These are phyloP conservation scores for Osmoderma eremita DNA, from an alignment of 2,888 invertebrate genomes.

Conservation along the genomic window DNA sequence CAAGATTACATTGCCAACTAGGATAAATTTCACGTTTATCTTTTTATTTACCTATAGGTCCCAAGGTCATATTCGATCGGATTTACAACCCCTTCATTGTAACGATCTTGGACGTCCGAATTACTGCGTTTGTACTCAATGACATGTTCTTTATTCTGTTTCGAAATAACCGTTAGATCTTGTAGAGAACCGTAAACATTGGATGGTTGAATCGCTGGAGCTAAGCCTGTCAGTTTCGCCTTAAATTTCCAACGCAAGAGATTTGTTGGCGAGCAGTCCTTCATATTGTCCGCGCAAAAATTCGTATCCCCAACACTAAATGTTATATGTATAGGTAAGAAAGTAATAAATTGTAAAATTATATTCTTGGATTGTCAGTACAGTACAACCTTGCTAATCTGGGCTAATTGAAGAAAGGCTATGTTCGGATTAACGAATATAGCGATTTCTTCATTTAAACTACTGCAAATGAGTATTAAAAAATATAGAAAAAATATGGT, in stretches of 20 bases:
- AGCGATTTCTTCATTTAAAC: no score
- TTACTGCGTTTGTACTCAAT: conserved; percentile 14
- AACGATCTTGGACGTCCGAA: conserved; percentile 31
- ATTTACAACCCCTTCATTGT: conserved; percentile 8
- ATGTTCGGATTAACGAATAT: no score
- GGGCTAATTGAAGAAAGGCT: no score
- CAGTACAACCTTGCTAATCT: no score
- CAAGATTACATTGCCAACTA: no score
- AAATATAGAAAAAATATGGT: no score
- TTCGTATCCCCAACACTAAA: no score
- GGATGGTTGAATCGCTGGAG: conserved; percentile 30
- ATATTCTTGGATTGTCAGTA: no score
- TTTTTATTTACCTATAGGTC: conserved; percentile 17
- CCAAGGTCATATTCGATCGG: neutral
- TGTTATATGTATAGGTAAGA: no score
- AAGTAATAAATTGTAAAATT: no score
- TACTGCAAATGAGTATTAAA: no score
- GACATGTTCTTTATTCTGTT: conserved; percentile 9
- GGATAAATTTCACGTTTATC: neutral
- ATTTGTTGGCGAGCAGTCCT: conserved; percentile 49
- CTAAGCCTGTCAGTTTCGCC: conserved; percentile 44
- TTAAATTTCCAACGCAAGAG: conserved; percentile 50
- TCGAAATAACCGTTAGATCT: conserved; percentile 38
- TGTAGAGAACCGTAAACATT: conserved; percentile 44
- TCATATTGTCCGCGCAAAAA: conserved; percentile 37